Evolutionary conservation across 2,888 invertebrate species (phyloP).

Genomic region (Cephus sareptanus): DNA sequence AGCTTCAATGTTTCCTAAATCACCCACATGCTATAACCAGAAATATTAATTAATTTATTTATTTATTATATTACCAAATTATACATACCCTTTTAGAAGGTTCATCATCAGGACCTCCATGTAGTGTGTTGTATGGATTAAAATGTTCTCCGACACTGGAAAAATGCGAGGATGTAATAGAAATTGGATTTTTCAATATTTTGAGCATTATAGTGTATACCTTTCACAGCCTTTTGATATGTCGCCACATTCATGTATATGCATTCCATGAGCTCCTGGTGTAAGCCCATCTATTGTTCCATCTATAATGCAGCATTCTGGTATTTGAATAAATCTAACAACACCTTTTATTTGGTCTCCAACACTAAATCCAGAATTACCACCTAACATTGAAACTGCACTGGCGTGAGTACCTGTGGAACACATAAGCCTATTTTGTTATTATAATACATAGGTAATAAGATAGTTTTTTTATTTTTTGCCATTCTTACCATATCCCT

Average conservation of each 20-base stretch:
- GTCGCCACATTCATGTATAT: constrained; percentile 81
- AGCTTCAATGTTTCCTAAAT: constrained; percentile 75
- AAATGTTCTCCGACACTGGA: constrained; percentile 73
- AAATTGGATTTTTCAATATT: background rate
- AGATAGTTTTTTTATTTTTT: constrained; percentile 5
- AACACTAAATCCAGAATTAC: constrained; percentile 65
- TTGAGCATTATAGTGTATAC: constrained; percentile 46
- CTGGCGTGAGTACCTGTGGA: constrained; percentile 67
- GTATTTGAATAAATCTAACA: constrained; percentile 78
- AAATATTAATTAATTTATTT: constrained; percentile 22
- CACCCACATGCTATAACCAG: constrained; percentile 70
- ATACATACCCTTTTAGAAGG: constrained; percentile 61
- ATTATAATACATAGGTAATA: background rate
- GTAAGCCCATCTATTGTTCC: constrained; percentile 85
- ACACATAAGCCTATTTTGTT: constrained; percentile 43
- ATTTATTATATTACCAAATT: constrained; percentile 18
- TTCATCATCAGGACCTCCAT: constrained; percentile 68
- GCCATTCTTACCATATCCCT: constrained; percentile 78
- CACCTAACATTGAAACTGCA: constrained; percentile 79
- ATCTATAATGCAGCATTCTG: constrained; percentile 77
- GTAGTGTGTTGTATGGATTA: constrained; percentile 68
- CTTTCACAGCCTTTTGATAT: constrained; percentile 73
- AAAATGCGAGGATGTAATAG: constrained; percentile 22
- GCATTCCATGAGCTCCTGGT: constrained; percentile 72
- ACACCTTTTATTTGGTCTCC: constrained; percentile 75